Base-by-base conservation (phyloP, 2,888 invertebrate genomes). In the Liposcelis brunnea region DNA sequence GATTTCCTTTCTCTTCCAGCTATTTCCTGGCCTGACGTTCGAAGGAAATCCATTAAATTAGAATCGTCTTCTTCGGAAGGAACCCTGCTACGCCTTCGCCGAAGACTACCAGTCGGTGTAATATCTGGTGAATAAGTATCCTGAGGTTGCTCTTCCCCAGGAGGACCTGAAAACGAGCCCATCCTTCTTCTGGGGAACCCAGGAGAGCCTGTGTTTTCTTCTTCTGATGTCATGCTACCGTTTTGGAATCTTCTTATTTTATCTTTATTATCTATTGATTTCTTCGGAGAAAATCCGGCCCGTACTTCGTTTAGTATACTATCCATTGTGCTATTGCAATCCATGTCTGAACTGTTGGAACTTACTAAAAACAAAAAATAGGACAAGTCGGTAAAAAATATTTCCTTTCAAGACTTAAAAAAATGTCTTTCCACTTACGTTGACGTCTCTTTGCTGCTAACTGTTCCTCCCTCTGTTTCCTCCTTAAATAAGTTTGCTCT, bases 101-200 rank as follows among this genome's bases (percentile, higher is more conserved):
- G 71, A 33, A 90, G 65, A 51, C 87, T 89, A 31, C 90, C 90
- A 51, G 84, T 89, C 11, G 90, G 90, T 3, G 90, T 90, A 34
- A 87, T 78, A 58, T 90, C 89, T 56, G 72, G 73, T 11, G 74
- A 73, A 48, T 64, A 65, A 51, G 66, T 70, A 49, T 73, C 73
- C 53, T 66, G 40, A 12, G 19, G 40, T 11, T 40, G 40, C 11
- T 51, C 51, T 14, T 45, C 45, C 31, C 47, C 46, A 2, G 45
- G 40, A 4, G 45, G 52, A n/a, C 69, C 71, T 47, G 72, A 72
- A 54, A 73, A 76, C 0, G 80, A 79, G 18, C 80, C 80, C 51
- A 80, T 62, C 47, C 80, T 66, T 48, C 78, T 66, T 50, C 81
- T 65, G 3, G 71, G 67, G 31, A 81, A 64, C 8, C 73, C 73